Conservation (phyloP, 2,113 vertebrate species). For the Gobiocypris rarus region DNA sequence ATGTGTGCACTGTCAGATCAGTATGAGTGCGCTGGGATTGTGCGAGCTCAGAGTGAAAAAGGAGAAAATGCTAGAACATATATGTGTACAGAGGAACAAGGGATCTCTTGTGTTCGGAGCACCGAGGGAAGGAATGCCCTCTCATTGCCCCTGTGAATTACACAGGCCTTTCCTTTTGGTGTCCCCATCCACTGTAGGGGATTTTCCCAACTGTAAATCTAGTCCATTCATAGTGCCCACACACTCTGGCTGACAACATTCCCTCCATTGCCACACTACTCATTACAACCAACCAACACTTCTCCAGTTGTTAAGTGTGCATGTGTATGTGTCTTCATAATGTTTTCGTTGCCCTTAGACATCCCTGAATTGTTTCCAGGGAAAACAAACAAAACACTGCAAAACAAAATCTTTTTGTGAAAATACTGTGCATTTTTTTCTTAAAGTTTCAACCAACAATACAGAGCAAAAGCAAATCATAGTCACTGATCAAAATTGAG, state of each 20-base stretch:
- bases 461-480: not conserved
- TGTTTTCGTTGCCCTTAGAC: constrained; percentile 33
- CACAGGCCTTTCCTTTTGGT: constrained; percentile 51
- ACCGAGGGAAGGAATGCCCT: constrained; percentile 32
- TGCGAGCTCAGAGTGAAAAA: constrained; percentile 10
- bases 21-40: not conserved
- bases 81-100: constrained; percentile 52
- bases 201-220: constrained; percentile 59
- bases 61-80: not conserved
- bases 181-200: constrained; percentile 53
- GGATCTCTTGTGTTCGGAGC: constrained; percentile 49
- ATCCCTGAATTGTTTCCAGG: constrained; percentile 47
- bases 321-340: constrained; percentile 34
- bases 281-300: constrained; percentile 55
- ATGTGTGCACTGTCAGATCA: not conserved
- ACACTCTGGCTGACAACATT: constrained; percentile 47
- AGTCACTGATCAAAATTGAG: not conserved
- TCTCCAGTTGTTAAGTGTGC: constrained; percentile 33
- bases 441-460: not conserved
- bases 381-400: not conserved
- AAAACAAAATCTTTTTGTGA: constrained; percentile 16
- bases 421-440: not conserved
- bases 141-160: constrained; percentile 51
- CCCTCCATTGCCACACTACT: constrained; percentile 38
- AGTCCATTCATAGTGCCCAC: constrained; percentile 52